phyloP scores from a whole-genome alignment of 2,797 vertebrate species.

The Crocodylus rhombifer region DNA sequence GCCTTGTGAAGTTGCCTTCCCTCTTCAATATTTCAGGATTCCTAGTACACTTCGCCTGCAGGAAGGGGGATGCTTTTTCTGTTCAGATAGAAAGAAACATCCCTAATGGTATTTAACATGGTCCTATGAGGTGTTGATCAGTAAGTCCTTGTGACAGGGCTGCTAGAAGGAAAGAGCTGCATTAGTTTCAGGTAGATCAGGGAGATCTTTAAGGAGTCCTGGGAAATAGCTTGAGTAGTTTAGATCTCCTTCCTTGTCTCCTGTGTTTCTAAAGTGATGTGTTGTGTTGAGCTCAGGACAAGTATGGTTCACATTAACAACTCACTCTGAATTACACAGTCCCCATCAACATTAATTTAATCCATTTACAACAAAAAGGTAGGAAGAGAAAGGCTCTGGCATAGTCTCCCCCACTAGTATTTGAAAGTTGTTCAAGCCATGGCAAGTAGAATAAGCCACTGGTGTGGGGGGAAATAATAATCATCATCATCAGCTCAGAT shows the following conservation, averaged over 20 bases:
- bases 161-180: not conserved
- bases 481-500: not conserved
- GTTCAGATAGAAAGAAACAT: conserved; percentile 51
- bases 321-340: not conserved
- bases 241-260: no score
- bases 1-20: conserved; percentile 45
- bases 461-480: no score
- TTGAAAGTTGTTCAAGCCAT: no score
- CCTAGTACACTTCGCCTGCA: not conserved
- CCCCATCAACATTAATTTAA: not conserved
- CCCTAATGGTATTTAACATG: conserved; percentile 65
- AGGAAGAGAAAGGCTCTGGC: no score
- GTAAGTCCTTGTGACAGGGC: conserved; percentile 69
- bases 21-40: conserved; percentile 78
- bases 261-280: no score
- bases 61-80: conserved; percentile 58
- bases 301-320: not conserved
- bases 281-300: not conserved
- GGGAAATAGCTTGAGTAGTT: not conserved
- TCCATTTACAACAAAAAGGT: no score
- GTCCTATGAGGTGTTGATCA: conserved; percentile 19
- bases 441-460: no score
- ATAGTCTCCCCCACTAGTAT: no score
- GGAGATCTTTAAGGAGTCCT: not conserved
- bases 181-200: conserved; percentile 8